Evolutionary conservation across 2,113 vertebrate species (phyloP).

Genomic region (Cephalophus harveyi): DNA sequence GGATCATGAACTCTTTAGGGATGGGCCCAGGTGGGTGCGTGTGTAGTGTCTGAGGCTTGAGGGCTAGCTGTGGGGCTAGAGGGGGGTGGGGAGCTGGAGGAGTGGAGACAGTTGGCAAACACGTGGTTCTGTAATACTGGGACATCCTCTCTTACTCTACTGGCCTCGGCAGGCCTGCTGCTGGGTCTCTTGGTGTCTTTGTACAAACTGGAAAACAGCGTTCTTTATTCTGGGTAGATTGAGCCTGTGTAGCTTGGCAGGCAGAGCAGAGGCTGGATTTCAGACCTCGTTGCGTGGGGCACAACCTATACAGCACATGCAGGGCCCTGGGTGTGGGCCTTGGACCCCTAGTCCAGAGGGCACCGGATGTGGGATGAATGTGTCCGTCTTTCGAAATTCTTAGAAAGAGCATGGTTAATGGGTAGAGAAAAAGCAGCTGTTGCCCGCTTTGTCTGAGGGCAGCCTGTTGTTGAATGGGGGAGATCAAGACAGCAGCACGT

Average conservation of each 20-base stretch:
- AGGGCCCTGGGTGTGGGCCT: not conserved
- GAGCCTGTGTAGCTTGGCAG: not conserved
- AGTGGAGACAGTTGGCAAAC: not conserved
- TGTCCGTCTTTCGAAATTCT: not conserved
- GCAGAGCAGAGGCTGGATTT: not conserved
- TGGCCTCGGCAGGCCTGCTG: not conserved
- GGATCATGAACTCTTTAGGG: slow-evolving; percentile 11
- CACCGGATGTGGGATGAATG: not conserved
- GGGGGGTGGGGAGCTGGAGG: not conserved
- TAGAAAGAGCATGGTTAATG: not conserved
- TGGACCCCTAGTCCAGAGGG: not conserved
- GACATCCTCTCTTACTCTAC: not conserved
- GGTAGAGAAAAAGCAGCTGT: not conserved
- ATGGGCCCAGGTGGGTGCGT: slow-evolving; percentile 17
- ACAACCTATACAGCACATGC: not conserved
- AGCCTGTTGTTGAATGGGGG: not conserved
- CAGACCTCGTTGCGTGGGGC: not conserved
- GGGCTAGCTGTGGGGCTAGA: not conserved
- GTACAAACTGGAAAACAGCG: not conserved
- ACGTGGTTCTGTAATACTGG: not conserved
- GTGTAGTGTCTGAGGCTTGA: slow-evolving; percentile 25
- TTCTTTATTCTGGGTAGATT: not conserved
- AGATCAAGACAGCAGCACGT: not conserved
- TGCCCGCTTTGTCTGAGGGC: not conserved
- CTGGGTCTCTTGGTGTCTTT: not conserved